phyloP scores from a whole-genome alignment of 2,113 vertebrate genomes.

The Myiopsitta monachus region DNA sequence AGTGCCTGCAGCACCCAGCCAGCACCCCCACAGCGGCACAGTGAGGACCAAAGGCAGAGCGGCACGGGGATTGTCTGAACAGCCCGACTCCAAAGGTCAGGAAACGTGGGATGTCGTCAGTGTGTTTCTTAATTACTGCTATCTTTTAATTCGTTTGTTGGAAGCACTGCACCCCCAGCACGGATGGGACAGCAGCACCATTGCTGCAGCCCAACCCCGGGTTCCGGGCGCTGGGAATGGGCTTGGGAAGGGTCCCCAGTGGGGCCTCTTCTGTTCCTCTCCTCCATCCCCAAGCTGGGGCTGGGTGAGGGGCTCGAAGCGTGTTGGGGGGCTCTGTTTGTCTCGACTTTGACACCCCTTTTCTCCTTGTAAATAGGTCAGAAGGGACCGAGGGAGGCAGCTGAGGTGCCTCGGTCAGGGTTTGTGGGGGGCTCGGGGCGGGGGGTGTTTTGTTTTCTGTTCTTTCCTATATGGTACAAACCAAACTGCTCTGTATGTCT shows the following conservation, averaged over 20 bases:
- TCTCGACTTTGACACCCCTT: not conserved
- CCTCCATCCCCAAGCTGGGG: not conserved
- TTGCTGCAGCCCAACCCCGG: not conserved
- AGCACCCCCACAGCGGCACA: not conserved
- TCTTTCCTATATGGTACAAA: not conserved
- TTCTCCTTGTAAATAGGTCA: slow-evolving; percentile 45
- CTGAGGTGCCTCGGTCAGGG: not conserved
- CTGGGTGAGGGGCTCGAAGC: not conserved
- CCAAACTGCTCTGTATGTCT: slow-evolving; percentile 44
- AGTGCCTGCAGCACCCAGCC: not conserved
- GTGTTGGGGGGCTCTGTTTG: not conserved
- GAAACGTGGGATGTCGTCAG: not conserved
- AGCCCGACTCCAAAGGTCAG: not conserved
- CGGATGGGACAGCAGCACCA: not conserved
- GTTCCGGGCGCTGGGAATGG: not conserved
- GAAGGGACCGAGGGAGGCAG: not conserved
- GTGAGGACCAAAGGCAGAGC: slow-evolving; percentile 1
- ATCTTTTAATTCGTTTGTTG: no score
- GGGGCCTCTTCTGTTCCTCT: not conserved
- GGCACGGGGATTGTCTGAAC: not conserved
- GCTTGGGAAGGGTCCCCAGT: accelerated
- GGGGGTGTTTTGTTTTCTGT: not conserved
- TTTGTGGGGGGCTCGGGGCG: not conserved
- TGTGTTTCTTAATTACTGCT: not conserved
- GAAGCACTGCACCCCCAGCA: not conserved